phyloP scores from a whole-genome alignment of 2,888 invertebrate species.

The Caradrina clavipalpis region DNA sequence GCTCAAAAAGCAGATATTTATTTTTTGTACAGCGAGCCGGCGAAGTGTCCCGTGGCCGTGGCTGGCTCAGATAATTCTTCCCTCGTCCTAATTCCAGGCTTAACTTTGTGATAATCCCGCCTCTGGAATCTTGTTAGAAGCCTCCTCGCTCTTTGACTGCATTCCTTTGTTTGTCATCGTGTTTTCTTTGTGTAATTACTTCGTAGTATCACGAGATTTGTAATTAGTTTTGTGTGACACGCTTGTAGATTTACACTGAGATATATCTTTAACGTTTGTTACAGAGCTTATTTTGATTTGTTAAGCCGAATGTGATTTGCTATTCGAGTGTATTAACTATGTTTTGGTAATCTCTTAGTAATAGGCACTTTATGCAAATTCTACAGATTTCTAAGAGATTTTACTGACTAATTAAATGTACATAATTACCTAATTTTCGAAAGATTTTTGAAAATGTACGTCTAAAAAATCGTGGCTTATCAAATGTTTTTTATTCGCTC shows the following conservation, averaged over 20 bases:
- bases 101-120: constrained; percentile 65
- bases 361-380: background rate
- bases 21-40: constrained; percentile 40
- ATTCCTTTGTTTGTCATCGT: constrained; percentile 53
- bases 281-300: constrained; percentile 4
- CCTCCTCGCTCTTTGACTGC: constrained; percentile 62
- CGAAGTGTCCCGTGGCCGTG: constrained; percentile 34
- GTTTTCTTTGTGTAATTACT: constrained; percentile 60
- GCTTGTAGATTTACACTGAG: constrained; percentile 11
- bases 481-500: background rate
- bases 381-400: background rate
- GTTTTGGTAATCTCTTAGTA: background rate
- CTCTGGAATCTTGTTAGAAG: constrained; percentile 66
- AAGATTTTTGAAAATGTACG: background rate
- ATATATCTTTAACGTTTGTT: constrained; percentile 13
- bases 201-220: constrained; percentile 40
- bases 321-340: too few relatives aligned
- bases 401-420: background rate
- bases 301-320: constrained; percentile 21
- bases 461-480: background rate
- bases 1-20: constrained; percentile 58
- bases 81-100: constrained; percentile 63
- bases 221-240: constrained; percentile 47
- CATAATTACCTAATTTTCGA: background rate
- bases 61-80: constrained; percentile 62